A percentile compares a stretch with the other conserved stretches of the same genome.
These are phyloP conservation scores for Brachyptera risi DNA, from an alignment of 2,888 invertebrate species.

Conservation along the genomic window DNA sequence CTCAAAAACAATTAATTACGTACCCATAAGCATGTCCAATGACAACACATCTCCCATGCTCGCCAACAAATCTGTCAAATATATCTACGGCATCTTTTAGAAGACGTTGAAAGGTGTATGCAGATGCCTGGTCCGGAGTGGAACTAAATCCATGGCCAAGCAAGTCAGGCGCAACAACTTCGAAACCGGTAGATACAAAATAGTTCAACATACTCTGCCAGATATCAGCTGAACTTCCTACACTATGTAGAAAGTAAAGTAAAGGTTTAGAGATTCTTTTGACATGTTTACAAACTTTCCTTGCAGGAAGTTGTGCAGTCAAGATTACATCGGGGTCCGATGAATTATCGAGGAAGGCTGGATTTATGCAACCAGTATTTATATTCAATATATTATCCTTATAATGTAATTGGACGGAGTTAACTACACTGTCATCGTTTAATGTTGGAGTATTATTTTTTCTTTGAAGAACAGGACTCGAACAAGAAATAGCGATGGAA, in stretches of 20 bases:
- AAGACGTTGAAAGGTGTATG: conserved; percentile 58
- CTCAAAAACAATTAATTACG: conserved; percentile 33
- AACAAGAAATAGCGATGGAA: neutral
- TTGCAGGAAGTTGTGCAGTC: neutral
- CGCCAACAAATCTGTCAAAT: conserved; percentile 57
- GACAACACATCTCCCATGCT: conserved; percentile 53
- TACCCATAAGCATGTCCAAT: conserved; percentile 68
- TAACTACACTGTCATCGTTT: too few species aligned
- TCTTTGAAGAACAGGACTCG: neutral
- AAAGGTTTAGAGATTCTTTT: conserved; percentile 45
- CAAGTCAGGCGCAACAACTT: conserved; percentile 62
- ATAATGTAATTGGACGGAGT: too few species aligned
- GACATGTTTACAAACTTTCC: neutral
- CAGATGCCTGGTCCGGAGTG: conserved; percentile 51
- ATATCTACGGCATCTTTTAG: conserved; percentile 54
- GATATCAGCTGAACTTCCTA: conserved; percentile 60
- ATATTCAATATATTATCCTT: too few species aligned
- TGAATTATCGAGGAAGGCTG: neutral
- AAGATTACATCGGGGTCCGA: neutral
- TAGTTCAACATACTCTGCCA: conserved; percentile 58
- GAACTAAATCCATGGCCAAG: conserved; percentile 64
- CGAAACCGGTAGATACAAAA: conserved; percentile 55
- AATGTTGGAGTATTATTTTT: neutral
- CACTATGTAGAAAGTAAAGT: conserved; percentile 62
- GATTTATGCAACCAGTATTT: neutral